phyloP scores from a whole-genome alignment of 2,888 invertebrate species.

The Hirtodrosophila confusa region DNA sequence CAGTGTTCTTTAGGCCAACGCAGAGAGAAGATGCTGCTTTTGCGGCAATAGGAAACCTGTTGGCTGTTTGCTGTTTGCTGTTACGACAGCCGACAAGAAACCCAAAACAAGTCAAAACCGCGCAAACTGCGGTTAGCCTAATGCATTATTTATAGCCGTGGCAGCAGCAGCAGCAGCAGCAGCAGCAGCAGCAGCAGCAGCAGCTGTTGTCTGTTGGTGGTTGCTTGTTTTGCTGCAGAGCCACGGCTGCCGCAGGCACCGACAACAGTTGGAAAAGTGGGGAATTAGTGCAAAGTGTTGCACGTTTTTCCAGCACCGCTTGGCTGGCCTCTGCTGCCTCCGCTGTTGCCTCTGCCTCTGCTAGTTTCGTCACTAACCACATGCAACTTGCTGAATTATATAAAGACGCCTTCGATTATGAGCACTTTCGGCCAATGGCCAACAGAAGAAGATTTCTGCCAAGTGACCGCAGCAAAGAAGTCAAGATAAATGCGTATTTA shows the following conservation, averaged over 20 bases:
- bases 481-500: conserved; percentile 74
- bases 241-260: conserved; percentile 21
- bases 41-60: conserved; percentile 55
- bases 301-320: conserved; percentile 59
- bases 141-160: conserved; percentile 63
- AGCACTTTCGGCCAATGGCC: conserved; percentile 4
- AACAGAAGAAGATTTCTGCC: conserved; percentile 72
- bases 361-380: conserved; percentile 56
- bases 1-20: conserved; percentile 36
- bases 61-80: conserved; percentile 35
- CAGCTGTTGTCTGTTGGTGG: conserved; percentile 16
- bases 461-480: conserved; percentile 45
- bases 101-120: conserved; percentile 41
- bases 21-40: conserved; percentile 35
- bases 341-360: conserved; percentile 1
- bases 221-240: conserved; percentile 5
- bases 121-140: conserved; percentile 57
- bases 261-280: conserved; percentile 48
- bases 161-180: conserved; percentile 25
- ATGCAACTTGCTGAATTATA: conserved; percentile 21
- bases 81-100: conserved; percentile 48
- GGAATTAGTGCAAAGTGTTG: conserved; percentile 65
- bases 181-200: conserved; percentile 40
- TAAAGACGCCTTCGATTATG: background rate
- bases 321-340: conserved; percentile 41